Conservation (phyloP, 2,113 vertebrate genomes). For the Naja naja region DNA sequence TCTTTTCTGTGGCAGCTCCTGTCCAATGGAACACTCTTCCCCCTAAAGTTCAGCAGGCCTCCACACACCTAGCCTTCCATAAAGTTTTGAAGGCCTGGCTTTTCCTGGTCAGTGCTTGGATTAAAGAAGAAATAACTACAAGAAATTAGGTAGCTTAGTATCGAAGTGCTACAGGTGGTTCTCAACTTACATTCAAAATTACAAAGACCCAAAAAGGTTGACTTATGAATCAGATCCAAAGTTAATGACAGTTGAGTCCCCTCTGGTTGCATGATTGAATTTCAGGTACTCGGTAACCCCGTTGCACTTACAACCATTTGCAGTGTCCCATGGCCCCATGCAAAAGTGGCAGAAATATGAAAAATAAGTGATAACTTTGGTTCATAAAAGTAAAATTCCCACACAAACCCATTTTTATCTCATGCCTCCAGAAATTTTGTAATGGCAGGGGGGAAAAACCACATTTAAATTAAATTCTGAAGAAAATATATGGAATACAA, state of each 20-base stretch:
- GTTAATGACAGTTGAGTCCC: neutral
- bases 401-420: neutral
- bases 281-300: neutral
- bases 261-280: neutral
- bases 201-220: neutral
- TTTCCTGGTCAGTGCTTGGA: neutral
- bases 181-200: neutral
- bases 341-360: neutral
- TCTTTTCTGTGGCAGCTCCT: neutral
- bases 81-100: neutral
- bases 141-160: neutral
- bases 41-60: neutral
- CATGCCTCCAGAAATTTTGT: neutral
- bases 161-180: neutral
- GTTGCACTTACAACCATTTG: neutral
- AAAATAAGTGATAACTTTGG: neutral
- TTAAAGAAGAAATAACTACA: neutral
- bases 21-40: neutral
- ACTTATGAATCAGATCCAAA: neutral
- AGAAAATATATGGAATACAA: neutral
- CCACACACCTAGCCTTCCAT: neutral
- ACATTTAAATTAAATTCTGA: neutral
- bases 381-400: neutral
- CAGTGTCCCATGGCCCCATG: neutral
- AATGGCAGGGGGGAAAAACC: neutral